Evolutionary conservation across 2,888 invertebrate genomes (phyloP), one percentile per base, ranked within the genome.

Genomic region (Pimpla rufipes): DNA sequence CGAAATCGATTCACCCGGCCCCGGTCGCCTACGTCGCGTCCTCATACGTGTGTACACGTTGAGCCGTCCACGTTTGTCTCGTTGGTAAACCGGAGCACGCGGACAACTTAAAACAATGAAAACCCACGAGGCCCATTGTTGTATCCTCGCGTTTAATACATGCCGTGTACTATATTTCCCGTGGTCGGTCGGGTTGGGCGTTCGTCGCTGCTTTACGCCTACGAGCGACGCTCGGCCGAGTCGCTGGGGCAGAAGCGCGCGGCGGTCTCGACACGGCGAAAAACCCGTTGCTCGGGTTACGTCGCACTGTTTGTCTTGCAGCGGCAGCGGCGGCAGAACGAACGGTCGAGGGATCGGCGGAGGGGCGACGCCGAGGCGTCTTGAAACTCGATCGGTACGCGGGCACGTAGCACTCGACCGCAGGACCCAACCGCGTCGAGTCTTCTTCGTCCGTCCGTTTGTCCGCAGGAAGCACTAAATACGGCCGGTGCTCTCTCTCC

Each of bases 241-340:
- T 21, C 50, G 23, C 13, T 13, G 10, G 67, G 47, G 50, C 29
- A 62, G 42, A 45, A 76, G 21, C 47, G 47, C 70, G 62, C 73
- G 37, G 66, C 66, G 35, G 55, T 66, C 67, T 57, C 59, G 71
- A 50, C 29, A 83, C 66, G 66, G 79, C 75, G 75, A 64, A 79
- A 83, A 83, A 83, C 75, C 79, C 83, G 83, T 79, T 76, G 83
- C 79, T 79, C 75, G 71, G 76, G 71, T 83, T 79, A 79, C 79
- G 79, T 52, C 42, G 70, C 68, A 70, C 55, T 76, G 82, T 79
- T 83, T 81, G 75, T 79, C 81, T 74, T 71, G 70, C 57, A 75
- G 79, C 78, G 76, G 74, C 5, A 80, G 40, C 40, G 57, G 29
- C n/a, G 37, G 47, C 13, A 67, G 8, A 23, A 18, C 23, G 35